Base-by-base conservation (phyloP, 2,113 vertebrate genomes). In the Pseudopodoces humilis region DNA sequence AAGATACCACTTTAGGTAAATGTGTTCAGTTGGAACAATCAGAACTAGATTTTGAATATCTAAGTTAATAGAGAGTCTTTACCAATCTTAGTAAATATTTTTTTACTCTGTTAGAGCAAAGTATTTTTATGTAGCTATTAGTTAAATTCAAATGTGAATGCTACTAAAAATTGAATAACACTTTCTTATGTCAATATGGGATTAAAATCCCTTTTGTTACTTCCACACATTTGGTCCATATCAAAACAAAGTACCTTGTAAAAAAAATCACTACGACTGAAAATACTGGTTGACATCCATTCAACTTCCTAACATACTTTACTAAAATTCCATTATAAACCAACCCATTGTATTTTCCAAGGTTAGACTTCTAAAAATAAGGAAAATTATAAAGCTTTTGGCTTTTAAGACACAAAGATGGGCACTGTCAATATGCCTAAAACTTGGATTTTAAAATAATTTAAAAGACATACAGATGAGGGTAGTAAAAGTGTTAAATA, bases 221-320 rank as follows among this genome's bases (percentile, higher is more conserved):
- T 58, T 76, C 27, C 0, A 0, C 44, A 30, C 25, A 11, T 72
- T 88, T 4, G 2, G 22, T 52, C 35, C 23, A 16, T 25, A 53
- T 46, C 22, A 49, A 59, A 89, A 43, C 33, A 81, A 74, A 67
- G 13, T n/a, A 43, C 2, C 47, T 74, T 78, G 23, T 55, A 58
- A 69, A 87, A 85, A 20, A 60, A 72, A 68, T 76, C 17, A 31
- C 50, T 39, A 24, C 59, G 21, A 62, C 35, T 87, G 35, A 23
- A 88, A 62, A 65, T 67, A 47, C 5, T 70, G 9, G 21, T 74
- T 86, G 10, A 6, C 72, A 49, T 35, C 15, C 58, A 8, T 65
- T 22, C 24, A 41, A 44, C 14, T 77, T 92, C 39, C 56, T 49
- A 12, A 50, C 15, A 28, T 70, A 21, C 18, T 53, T 55, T 10